Evolutionary conservation across 2,888 invertebrate species (phyloP), one percentile per base, ranked within the genome.

Genomic region (Mythimna impura): DNA sequence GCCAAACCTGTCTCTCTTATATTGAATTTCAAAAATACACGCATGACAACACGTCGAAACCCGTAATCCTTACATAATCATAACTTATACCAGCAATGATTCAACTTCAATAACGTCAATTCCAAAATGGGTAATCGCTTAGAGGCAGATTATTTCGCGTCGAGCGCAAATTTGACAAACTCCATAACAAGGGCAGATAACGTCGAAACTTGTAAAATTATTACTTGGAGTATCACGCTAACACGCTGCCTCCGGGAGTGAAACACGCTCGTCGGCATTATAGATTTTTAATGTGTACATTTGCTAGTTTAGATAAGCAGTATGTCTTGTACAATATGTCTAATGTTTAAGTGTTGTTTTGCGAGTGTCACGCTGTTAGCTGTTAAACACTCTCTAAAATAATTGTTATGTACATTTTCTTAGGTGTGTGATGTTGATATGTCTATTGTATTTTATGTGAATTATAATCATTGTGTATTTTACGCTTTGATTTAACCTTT

Each of bases 91-190:
- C 34, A 78, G n/a, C 65, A 8, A 36, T 57, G 58, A 81, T 67
- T 71, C 71, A 64, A 78, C 73, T 63, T 73, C 71, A 70, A 81
- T 77, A 78, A 60, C 43, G 68, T 66, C 78, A 66, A 71, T 77
- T 66, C 20, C 20, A 43, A 66, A 72, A 71, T 68, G 55, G 71
- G 66, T 67, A 71, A 83, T 78, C 71, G 81, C 81, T 83, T 70
- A 30, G 50, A 78, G 78, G 75, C 73, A 83, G 77, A 80, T 78
- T 83, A 81, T 81, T 81, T 81, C 68, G 78, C 81, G 62, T 72
- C 66, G 55, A 65, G 78, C 69, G 73, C 66, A 76, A 83, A 83
- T 83, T 84, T 84, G 83, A 83, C 84, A 83, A 81, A 81, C 77
- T 71, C 73, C 20, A 73, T 80, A 82, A 84, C 79, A 75, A 80